Conservation (phyloP, 2,113 vertebrate genomes). For the Campylorhamphus procurvoides region DNA sequence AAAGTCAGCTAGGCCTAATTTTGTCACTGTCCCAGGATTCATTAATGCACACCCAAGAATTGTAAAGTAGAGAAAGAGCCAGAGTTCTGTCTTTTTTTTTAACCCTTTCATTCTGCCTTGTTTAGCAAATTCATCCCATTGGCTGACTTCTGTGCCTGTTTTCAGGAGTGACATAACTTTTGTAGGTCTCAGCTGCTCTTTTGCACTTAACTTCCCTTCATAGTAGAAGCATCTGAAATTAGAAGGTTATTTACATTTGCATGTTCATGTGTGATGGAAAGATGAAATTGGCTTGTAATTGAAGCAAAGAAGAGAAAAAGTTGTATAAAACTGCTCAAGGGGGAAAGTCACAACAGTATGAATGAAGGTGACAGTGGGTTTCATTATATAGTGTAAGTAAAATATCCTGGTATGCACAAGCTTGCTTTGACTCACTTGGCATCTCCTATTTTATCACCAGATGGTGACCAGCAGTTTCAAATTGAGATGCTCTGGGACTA, state of each 20-base stretch:
- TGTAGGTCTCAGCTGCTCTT: not conserved
- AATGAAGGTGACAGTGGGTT: not conserved
- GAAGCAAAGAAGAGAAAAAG: not conserved
- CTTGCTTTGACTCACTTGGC: not conserved
- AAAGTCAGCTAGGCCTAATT: not conserved
- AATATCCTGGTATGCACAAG: not conserved
- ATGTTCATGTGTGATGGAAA: not conserved
- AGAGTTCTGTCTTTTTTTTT: not conserved
- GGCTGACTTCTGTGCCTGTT: not conserved
- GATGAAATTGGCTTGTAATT: not conserved
- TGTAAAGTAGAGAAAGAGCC: not conserved
- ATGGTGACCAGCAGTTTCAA: constrained; percentile 16
- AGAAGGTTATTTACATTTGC: not conserved
- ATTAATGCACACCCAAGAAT: not conserved
- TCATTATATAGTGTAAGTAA: not conserved
- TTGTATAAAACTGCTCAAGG: not conserved
- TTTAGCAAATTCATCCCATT: not conserved
- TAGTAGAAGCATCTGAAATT: not conserved
- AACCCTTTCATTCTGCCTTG: not conserved
- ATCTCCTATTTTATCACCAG: not conserved
- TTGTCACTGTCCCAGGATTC: not conserved
- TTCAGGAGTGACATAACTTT: not conserved
- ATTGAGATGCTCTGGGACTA: not conserved
- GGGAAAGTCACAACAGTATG: not conserved
- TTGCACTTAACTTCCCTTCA: not conserved